Evolutionary conservation across 2,113 vertebrate species (phyloP), one percentile per base, ranked within the genome.

Genomic region (Gulo gulo): DNA sequence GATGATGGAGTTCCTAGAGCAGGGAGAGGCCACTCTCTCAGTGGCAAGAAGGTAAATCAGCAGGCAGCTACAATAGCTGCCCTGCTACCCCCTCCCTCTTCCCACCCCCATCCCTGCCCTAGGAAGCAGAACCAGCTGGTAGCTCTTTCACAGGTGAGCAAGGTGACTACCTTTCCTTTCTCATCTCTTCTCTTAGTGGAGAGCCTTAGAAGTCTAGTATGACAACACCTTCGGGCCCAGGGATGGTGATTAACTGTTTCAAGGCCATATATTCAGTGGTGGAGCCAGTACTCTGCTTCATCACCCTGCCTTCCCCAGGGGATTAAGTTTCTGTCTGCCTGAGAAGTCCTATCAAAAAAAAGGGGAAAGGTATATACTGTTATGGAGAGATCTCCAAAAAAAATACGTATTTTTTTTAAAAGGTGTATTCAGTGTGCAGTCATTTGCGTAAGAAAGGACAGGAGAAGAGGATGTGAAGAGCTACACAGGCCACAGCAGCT

Each of bases 1-100:
- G 0, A 99, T 99, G 99, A 98, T 97, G 1, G 98, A 98, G 65
- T 99, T 99, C 97, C 98, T 99, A 95, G 99, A 99, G 97, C 98
- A 97, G 61, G 99, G 99, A 67, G 99, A 99, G 2, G 50, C 91
- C 0, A 98, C 99, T 24, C 97, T 99, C 74, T 98, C 99, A 6
- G 97, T 98, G 13, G 99, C 99, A 2, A 98, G 92, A 69, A 99
- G 99, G 99, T 99, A 93, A 21, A 34, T 57, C 34, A 61, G 13
- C 8, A 11, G 55, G 55, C 50, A 55, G 86, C 71, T 88, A 65
- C 29, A 18, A 7, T 39, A 11, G n/a, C 34, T 34, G 5, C 57
- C 73, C 18, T 12, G 0, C 20, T 34, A 13, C 12, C 29, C 11
- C 36, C 67, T 2, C 7, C 16, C 24, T 15, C 47, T 34, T 45